phyloP scores from a whole-genome alignment of 2,797 vertebrate species.

The Chaenodraco wilsoni region DNA sequence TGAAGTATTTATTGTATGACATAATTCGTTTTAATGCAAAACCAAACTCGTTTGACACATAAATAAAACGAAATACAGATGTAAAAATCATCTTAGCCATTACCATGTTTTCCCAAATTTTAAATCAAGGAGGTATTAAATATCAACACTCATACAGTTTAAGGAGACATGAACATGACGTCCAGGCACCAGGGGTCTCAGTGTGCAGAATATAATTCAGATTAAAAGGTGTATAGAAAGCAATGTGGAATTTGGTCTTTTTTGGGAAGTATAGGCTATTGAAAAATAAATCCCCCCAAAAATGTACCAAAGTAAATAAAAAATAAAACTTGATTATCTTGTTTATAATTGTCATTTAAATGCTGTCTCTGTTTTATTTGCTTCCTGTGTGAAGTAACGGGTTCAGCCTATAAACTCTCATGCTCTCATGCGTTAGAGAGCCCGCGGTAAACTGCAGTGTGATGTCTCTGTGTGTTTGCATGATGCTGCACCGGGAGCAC shows the following conservation, averaged over 20 bases:
- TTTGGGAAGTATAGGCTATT: not conserved
- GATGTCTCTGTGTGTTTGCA: conserved; percentile 6
- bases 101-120: not conserved
- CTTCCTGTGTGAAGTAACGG: not conserved
- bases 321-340: not conserved
- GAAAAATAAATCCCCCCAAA: not conserved
- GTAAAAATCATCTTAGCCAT: not conserved
- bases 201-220: not conserved
- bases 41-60: not conserved
- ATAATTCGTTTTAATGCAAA: not conserved
- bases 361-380: not conserved
- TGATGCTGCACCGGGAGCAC: conserved; percentile 28
- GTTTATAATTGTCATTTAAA: not conserved
- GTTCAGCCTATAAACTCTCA: not conserved
- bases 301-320: not conserved
- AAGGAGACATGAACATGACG: conserved; percentile 1
- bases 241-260: not conserved
- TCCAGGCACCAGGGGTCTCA: conserved; percentile 12
- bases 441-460: not conserved
- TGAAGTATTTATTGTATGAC: too few relatives aligned
- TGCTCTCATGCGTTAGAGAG: not conserved
- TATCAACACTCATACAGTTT: not conserved
- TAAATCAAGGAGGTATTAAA: not conserved
- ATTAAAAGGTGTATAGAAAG: not conserved
- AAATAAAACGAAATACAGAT: not conserved